Conservation (phyloP, 2,797 vertebrate species). For the Spea hammondii region DNA sequence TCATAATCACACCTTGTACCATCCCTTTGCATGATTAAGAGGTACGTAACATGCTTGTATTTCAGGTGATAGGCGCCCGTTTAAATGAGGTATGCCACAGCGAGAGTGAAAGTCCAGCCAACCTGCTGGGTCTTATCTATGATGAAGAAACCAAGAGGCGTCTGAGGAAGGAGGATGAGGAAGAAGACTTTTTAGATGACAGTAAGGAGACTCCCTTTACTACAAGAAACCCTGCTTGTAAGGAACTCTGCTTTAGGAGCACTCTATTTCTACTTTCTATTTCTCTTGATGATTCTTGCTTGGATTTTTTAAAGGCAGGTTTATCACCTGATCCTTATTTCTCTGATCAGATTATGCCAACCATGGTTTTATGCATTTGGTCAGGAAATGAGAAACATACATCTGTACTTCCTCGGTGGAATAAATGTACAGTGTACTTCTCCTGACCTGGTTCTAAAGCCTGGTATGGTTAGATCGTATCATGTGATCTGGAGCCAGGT, state of each 20-base stretch:
- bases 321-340: slow-evolving; percentile 46
- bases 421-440: neutral
- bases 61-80: slow-evolving; percentile 88
- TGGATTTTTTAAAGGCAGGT: slow-evolving; percentile 44
- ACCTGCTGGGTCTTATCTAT: slow-evolving; percentile 93
- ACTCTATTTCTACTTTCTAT: slow-evolving; percentile 59
- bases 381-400: slow-evolving; percentile 19
- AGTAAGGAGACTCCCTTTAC: slow-evolving; percentile 90
- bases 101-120: slow-evolving; percentile 95
- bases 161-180: slow-evolving; percentile 96
- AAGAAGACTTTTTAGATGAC: slow-evolving; percentile 98
- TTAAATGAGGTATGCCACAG: slow-evolving; percentile 93
- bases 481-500: slow-evolving; percentile 40
- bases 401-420: neutral
- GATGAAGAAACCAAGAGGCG: slow-evolving; percentile 95
- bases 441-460: slow-evolving; percentile 28
- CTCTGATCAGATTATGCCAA: slow-evolving; percentile 32
- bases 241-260: slow-evolving; percentile 78
- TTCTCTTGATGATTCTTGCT: slow-evolving; percentile 61
- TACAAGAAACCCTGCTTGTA: slow-evolving; percentile 80
- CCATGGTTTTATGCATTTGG: slow-evolving; percentile 30
- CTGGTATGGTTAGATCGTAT: slow-evolving; percentile 40
- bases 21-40: neutral
- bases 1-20: neutral
- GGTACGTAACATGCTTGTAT: slow-evolving; percentile 9